phyloP scores from a whole-genome alignment of 2,888 invertebrate species.

The Aporophyla lueneburgensis region DNA sequence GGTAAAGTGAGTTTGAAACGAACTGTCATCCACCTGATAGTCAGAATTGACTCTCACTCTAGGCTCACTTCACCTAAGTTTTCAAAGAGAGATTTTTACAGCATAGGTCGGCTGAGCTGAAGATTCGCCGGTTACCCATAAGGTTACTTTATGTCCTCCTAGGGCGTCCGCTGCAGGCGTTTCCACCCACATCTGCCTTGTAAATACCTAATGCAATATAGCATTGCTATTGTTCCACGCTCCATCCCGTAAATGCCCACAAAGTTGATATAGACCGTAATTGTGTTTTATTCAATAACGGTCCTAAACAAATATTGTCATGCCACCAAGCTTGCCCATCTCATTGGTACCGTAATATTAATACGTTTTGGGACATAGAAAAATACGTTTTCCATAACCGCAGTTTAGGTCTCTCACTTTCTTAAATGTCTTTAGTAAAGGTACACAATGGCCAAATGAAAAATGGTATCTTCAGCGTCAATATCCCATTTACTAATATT shows the following conservation, averaged over 20 bases:
- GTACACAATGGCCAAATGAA: neutral
- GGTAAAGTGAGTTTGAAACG: no score
- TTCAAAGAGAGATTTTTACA: no score
- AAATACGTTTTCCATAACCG: neutral
- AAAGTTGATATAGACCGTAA: conserved; percentile 4
- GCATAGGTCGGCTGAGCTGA: no score
- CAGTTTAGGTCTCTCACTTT: neutral
- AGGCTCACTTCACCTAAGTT: no score
- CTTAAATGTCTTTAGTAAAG: neutral
- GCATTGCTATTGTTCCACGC: conserved; percentile 2
- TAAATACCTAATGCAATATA: neutral
- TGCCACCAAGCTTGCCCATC: conserved; percentile 3
- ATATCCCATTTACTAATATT: no score
- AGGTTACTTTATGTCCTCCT: no score
- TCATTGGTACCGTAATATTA: conserved; percentile 8
- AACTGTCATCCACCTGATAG: no score
- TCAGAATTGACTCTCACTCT: no score
- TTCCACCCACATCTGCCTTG: no score
- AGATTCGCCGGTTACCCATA: no score
- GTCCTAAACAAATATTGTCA: conserved; percentile 33
- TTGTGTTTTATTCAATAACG: conserved; percentile 22
- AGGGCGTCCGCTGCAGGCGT: no score
- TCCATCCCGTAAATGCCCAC: neutral
- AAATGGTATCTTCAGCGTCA: neutral
- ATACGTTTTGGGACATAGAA: neutral